phyloP scores from a whole-genome alignment of 2,797 vertebrate species.

The Anableps anableps region DNA sequence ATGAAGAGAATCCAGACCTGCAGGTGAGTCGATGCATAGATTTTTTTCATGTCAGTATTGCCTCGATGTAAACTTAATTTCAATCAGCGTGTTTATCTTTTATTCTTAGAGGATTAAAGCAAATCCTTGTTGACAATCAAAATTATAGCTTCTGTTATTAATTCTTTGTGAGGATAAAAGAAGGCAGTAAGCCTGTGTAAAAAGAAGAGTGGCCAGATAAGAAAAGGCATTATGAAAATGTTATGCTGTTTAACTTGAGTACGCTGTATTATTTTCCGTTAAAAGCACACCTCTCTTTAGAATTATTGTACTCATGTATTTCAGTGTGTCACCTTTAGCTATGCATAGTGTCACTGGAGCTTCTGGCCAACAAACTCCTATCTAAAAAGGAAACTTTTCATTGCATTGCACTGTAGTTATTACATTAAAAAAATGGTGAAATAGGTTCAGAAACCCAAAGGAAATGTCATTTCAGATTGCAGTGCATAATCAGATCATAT shows the following conservation, averaged over 20 bases:
- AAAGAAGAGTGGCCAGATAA: constrained; percentile 25
- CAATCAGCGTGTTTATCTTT: neutral
- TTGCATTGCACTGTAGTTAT: neutral
- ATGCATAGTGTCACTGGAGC: neutral
- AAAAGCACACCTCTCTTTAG: constrained; percentile 24
- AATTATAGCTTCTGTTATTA: constrained; percentile 17
- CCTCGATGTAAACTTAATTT: constrained; percentile 3
- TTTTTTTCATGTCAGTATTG: neutral
- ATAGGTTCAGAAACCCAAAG: neutral
- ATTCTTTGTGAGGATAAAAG: constrained; percentile 13
- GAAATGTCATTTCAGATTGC: neutral
- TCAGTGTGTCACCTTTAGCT: constrained; percentile 18
- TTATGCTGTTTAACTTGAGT: constrained; percentile 38
- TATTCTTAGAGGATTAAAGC: constrained; percentile 4
- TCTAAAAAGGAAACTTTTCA: neutral
- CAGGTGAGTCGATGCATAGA: constrained; percentile 81
- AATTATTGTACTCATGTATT: constrained; percentile 32
- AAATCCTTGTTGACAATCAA: constrained; percentile 4
- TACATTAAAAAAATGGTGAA: neutral
- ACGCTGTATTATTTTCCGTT: constrained; percentile 13
- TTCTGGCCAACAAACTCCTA: neutral
- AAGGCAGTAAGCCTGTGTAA: constrained; percentile 17
- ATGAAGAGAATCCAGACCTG: constrained; percentile 93
- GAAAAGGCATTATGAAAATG: neutral
- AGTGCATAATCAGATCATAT: neutral